phyloP scores from a whole-genome alignment of 2,113 vertebrate genomes.

The Murina feae region DNA sequence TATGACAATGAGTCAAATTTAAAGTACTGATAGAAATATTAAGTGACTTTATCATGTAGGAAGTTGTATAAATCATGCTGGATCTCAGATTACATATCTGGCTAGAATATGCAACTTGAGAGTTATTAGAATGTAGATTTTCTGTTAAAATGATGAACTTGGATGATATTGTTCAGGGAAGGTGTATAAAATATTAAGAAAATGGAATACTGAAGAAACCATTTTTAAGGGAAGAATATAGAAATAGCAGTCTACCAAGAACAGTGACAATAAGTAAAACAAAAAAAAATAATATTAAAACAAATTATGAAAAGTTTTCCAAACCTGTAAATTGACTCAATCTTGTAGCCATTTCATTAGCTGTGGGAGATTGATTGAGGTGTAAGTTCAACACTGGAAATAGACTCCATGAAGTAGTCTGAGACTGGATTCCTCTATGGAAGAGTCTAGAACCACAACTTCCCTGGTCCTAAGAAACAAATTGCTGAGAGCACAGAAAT shows the following conservation, averaged over 20 bases:
- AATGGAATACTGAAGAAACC: neutral
- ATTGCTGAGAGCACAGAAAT: neutral
- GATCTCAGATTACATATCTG: neutral
- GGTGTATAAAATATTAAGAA: neutral
- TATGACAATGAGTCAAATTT: neutral
- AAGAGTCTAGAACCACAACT: neutral
- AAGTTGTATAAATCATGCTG: neutral
- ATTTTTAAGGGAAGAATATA: neutral
- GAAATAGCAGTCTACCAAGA: neutral
- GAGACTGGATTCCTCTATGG: neutral
- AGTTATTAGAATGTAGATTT: neutral
- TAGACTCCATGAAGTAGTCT: neutral
- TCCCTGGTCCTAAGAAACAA: neutral
- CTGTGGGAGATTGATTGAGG: neutral
- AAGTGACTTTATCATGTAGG: neutral
- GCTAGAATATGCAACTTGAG: neutral
- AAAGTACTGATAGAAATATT: neutral
- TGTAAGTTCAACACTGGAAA: neutral
- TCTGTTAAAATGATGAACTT: neutral
- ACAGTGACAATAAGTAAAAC: neutral
- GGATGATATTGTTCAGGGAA: neutral
- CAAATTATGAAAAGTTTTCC: neutral
- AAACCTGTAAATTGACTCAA: neutral
- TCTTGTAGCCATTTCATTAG: neutral
- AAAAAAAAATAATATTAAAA: neutral